Conservation (phyloP, 2,113 vertebrate species). For the Corynorhinus townsendii region DNA sequence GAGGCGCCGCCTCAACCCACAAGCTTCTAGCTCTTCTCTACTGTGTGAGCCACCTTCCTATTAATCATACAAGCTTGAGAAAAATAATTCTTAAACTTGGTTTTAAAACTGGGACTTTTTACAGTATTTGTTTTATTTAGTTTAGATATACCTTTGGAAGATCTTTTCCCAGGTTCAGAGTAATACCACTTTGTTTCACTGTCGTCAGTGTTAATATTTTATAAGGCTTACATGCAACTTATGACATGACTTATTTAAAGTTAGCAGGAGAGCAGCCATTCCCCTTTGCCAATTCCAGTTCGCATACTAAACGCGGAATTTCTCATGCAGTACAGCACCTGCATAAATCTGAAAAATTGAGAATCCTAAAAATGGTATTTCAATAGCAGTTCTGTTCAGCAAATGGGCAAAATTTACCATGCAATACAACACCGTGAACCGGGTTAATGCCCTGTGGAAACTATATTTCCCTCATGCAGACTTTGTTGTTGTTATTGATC, state of each 20-base stretch:
- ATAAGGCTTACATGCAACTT: neutral
- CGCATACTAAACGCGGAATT: constrained; percentile 13
- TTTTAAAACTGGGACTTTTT: neutral
- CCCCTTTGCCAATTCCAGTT: constrained; percentile 21
- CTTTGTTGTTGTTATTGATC: neutral
- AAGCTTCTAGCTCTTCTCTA: neutral
- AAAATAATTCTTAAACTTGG: neutral
- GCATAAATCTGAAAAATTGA: constrained; percentile 56
- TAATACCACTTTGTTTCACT: neutral
- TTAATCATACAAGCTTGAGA: neutral
- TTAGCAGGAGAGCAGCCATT: neutral
- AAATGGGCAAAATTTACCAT: constrained; percentile 15
- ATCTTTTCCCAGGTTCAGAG: neutral
- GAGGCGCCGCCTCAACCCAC: neutral
- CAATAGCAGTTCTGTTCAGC: constrained; percentile 30
- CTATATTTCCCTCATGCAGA: neutral
- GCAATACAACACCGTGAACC: neutral
- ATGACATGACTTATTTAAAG: constrained; percentile 54
- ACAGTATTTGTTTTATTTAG: neutral
- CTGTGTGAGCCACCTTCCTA: neutral
- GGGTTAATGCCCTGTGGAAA: constrained; percentile 47
- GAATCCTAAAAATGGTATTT: constrained; percentile 50
- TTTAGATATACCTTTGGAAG: neutral
- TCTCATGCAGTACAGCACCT: neutral
- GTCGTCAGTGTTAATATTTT: constrained; percentile 16